Base-by-base conservation (phyloP, 1,140 invertebrate species). In the Diploscapter pachys region DNA sequence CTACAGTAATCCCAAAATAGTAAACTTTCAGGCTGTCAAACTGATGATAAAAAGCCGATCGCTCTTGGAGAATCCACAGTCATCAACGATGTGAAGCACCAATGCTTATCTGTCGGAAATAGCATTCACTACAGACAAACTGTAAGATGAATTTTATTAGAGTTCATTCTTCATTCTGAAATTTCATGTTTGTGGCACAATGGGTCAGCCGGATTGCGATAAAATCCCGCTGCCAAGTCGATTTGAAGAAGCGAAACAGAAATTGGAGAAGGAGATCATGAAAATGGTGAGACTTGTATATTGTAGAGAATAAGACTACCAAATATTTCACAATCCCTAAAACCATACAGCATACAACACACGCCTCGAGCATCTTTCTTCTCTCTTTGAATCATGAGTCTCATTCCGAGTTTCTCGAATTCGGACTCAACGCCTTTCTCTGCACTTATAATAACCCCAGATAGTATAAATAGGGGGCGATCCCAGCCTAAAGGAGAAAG, bases 151-250 rank as follows among this genome's bases (percentile, higher is more conserved):
- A n/a, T 31, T 48, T 13, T 31, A 3, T 54, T 8, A 61, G 63
- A 13, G 55, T 13, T 56, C 51, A 48, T 62, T 48, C n/a, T 2
- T 11, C n/a, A 52, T 5, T 6, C 8, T 50, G 3, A 64, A 61
- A 51, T 8, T 53, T 61, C 65, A 74, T 65, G 63, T 65, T 8
- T 78, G 76, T 64, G 76, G 76, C 49, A 59, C 68, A 0, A 70
- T 74, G 65, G 76, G 76, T 51, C 64, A 70, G 63, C 76, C 76
- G n/a, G 76, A 67, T 31, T 78, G 76, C 62, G 76, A 78, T 31
- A 73, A 78, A 51, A 64, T 78, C 51, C 72, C 72, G 50, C 49
- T 69, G 5, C 76, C 76, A 56, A 76, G 56, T 50, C 61, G 54
- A 63, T 78, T 78, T 54, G 51, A 63, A 49, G 52, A 63, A 56